phyloP scores from a whole-genome alignment of 2,888 invertebrate species.

The Monoplex corrugatus region DNA sequence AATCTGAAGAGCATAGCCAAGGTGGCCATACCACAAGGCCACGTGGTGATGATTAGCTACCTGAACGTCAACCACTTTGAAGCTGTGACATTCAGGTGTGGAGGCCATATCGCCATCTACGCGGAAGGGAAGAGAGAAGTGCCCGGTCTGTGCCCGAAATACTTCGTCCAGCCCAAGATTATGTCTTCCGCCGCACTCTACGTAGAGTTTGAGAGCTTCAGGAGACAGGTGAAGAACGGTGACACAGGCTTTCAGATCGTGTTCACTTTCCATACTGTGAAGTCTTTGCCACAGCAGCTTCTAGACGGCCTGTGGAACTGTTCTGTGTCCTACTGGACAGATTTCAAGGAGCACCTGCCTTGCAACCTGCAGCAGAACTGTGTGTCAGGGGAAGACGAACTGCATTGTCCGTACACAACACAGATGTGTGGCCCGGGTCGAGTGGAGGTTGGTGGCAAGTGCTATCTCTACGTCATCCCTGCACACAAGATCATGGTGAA shows the following conservation, averaged over 20 bases:
- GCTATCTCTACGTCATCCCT: slow-evolving; percentile 6
- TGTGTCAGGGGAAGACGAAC: slow-evolving; percentile 3
- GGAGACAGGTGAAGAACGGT: neutral
- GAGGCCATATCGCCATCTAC: neutral
- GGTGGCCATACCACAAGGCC: neutral
- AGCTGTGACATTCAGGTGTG: neutral
- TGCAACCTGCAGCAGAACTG: slow-evolving; percentile 2
- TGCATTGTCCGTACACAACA: neutral
- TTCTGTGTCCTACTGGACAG: slow-evolving; percentile 9
- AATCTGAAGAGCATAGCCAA: neutral
- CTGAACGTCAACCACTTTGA: neutral
- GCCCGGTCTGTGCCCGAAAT: neutral
- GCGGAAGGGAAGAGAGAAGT: neutral
- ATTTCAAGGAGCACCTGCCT: neutral
- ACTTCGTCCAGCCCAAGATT: neutral
- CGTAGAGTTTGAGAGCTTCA: neutral
- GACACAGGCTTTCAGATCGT: neutral
- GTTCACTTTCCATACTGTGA: neutral
- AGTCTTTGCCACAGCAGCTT: neutral
- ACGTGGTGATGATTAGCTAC: neutral
- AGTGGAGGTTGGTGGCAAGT: neutral
- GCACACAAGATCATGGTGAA: neutral
- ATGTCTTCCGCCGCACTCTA: neutral
- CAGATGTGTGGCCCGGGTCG: neutral
- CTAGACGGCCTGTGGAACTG: slow-evolving; percentile 22